Conservation (phyloP, 2,888 invertebrate species). For the Neocrepidodera transversa region DNA sequence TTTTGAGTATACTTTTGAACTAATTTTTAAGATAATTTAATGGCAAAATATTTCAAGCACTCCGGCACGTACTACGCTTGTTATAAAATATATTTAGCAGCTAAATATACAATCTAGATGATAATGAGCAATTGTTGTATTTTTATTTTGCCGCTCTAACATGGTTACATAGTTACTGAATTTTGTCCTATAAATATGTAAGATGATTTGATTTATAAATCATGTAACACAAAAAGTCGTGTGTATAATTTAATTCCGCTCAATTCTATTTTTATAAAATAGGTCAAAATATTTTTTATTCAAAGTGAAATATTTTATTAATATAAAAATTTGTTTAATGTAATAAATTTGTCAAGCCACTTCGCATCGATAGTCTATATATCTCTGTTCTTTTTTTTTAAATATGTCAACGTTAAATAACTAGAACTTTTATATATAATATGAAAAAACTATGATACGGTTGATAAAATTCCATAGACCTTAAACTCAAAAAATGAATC, state of each 20-base stretch:
- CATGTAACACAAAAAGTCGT: slow-evolving; percentile 1
- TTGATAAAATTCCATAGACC: too few relatives aligned
- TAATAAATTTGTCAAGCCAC: slow-evolving; percentile 18
- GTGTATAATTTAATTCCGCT: slow-evolving; percentile 1
- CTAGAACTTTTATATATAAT: background rate
- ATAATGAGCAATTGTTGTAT: slow-evolving; percentile 32
- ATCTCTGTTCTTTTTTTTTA: background rate
- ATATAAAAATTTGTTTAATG: slow-evolving; percentile 13
- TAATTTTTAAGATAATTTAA: slow-evolving; percentile 31
- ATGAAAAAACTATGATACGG: too few relatives aligned
- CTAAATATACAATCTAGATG: slow-evolving; percentile 34
- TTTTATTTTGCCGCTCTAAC: slow-evolving; percentile 14
- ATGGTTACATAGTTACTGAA: slow-evolving; percentile 10
- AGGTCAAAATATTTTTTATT: slow-evolving; percentile 19
- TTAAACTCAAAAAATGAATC: too few relatives aligned
- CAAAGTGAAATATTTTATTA: slow-evolving; percentile 18
- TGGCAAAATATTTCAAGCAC: slow-evolving; percentile 28
- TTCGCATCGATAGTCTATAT: too few relatives aligned
- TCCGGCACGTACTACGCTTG: slow-evolving; percentile 32
- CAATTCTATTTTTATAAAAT: slow-evolving; percentile 16
- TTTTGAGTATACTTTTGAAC: slow-evolving; percentile 28
- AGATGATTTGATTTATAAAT: background rate
- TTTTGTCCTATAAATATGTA: background rate
- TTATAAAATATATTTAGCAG: slow-evolving; percentile 34
- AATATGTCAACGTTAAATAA: slow-evolving; percentile 9